Evolutionary conservation across 2,113 vertebrate genomes (phyloP), one percentile per base, ranked within the genome.

Genomic region (Pterophyllum scalare): DNA sequence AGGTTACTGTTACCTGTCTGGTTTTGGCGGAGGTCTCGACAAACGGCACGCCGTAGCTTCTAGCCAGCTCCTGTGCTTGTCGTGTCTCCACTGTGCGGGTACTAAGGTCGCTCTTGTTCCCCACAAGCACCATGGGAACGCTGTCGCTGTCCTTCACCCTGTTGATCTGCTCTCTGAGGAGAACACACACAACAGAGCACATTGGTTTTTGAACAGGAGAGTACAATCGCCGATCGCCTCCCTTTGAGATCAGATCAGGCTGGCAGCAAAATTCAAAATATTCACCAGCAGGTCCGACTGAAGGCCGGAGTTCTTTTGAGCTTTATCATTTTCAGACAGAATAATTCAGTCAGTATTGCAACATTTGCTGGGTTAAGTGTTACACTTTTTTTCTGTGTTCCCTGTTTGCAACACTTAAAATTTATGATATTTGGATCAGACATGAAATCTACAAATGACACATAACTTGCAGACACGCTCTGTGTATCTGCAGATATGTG

Each of bases 1-100:
- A n/a, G 43, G 43, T 72, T 52, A 52, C 11, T 11, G 11, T 72
- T 58, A 97, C 97, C 95, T 97, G 97, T 95, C 97, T 93, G 38
- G 97, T 97, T 95, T 97, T 97, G 87, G 97, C 97, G 0, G 97
- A 97, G 1, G 97, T 97, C 93, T 97, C 96, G 0, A 97, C 95
- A 84, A 97, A 97, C 0, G 97, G 97, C 15, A 97, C 96, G 2
- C 96, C 95, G 14, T 96, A 97, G 84, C 94, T 96, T 40, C 96
- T 93, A 2, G 96, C 96, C 64, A 97, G 92, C 64, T 97, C 96
- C 86, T 96, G 96, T 1, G 96, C 97, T 84, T 96, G 96, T 46
- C 93, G 92, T 0, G 94, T 90, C 85, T 97, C 96, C 90, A 97
- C 97, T 0, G 92, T 96, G 67, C 96, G 96, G 59, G 95, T 91